Evolutionary conservation across 2,888 invertebrate genomes (phyloP).

Genomic region (Bugulina stolonifera): DNA sequence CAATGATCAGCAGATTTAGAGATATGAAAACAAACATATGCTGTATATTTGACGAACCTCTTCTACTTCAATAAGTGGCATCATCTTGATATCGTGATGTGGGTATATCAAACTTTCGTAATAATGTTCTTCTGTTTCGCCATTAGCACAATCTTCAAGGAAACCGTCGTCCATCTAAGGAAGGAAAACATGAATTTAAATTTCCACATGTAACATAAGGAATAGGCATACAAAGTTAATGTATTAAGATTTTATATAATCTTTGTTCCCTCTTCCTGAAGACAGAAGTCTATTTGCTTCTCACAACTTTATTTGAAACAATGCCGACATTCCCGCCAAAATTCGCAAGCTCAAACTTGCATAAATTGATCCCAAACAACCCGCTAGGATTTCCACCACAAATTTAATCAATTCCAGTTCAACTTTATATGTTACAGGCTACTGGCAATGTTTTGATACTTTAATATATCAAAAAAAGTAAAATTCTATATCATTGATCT

Average conservation of each 20-base stretch:
- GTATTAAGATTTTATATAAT: no score
- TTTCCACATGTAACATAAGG: no score
- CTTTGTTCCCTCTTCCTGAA: no score
- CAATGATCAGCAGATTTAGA: neutral
- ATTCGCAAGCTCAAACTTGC: neutral
- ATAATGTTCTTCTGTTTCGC: neutral
- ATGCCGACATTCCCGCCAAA: neutral
- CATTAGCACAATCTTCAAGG: constrained; percentile 43
- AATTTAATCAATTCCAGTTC: constrained; percentile 17
- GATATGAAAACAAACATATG: neutral
- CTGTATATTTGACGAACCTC: constrained; percentile 5
- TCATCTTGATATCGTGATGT: neutral
- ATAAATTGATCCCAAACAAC: neutral
- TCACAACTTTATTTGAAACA: no score
- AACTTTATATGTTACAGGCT: constrained; percentile 11
- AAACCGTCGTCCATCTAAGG: constrained; percentile 48
- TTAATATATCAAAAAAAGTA: neutral
- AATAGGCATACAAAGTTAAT: no score
- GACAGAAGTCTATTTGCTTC: no score
- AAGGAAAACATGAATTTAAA: no score
- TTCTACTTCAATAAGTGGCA: constrained; percentile 12
- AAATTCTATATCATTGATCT: neutral
- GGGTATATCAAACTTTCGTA: neutral
- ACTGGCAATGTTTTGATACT: neutral
- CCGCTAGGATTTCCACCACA: neutral